Evolutionary conservation across 2,888 invertebrate genomes (phyloP), one percentile per base, ranked within the genome.

Genomic region (Drosophila sordidula): DNA sequence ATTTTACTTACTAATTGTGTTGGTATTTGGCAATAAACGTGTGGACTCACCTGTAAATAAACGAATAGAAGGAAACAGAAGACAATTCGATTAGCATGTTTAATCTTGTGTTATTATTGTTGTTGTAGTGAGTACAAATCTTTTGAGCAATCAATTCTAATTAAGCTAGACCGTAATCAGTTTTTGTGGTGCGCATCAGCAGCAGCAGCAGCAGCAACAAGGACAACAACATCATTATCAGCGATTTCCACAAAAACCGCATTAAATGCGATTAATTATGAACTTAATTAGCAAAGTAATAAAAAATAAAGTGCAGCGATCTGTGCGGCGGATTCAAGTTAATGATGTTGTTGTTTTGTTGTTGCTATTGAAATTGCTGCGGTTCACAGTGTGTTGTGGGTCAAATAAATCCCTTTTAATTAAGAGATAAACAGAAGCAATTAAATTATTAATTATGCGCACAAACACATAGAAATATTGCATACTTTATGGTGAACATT

Each of bases 361-460:
- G 14, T 22, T 62, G 44, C 52, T 44, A 77, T 72, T 62, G 72
- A 75, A 66, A 71, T 55, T 61, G 56, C 38, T 76, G 76, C 41
- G 76, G 72, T 72, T 59, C 55, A 18, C 41, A 50, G 44, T 65
- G 54, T 66, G 59, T 58, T 66, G 54, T 44, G 67, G 71, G 57
- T 55, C 80, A 75, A 86, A 87, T 89, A 90, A 90, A 88, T 86
- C 87, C 85, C 80, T 83, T 87, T 89, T 90, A 91, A 91, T 90
- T 91, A 90, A 90, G 87, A 89, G 90, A 90, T 90, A 91, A 91
- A 89, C 84, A 90, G 87, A 81, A 87, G 86, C 90, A 90, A 90
- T 90, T 90, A 90, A 90, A 86, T 90, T 89, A 90, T 90, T 90
- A 90, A 90, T 90, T 90, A 89, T 82, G 70, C 52, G 67, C 78